Percentiles rank a stretch among this genome's conserved stretches.
Conservation (phyloP, 2,113 vertebrate species). For the Epinephelus lanceolatus region DNA sequence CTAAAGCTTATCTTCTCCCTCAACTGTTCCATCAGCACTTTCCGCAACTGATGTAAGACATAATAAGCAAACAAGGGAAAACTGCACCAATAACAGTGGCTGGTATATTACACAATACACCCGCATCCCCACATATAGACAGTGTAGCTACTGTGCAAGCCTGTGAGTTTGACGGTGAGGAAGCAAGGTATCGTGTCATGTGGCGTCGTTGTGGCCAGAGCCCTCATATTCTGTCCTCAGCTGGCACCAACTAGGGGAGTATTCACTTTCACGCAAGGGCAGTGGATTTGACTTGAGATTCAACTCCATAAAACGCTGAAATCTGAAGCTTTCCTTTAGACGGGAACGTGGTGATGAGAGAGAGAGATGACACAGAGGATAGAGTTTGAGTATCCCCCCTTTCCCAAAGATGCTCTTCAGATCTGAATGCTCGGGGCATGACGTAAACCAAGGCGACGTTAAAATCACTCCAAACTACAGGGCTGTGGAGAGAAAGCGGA, state of each 20-base stretch:
- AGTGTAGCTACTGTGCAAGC: constrained; percentile 32
- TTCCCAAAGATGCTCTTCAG: constrained; percentile 55
- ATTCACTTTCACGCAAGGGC: constrained; percentile 58
- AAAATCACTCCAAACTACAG: constrained; percentile 43
- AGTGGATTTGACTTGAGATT: constrained; percentile 6
- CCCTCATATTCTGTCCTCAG: constrained; percentile 30
- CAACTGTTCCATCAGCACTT: constrained; percentile 68
- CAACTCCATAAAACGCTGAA: neutral
- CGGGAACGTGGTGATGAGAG: constrained; percentile 15
- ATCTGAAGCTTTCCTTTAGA: constrained; percentile 34
- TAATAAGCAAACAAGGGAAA: constrained; percentile 60
- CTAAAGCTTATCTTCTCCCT: constrained; percentile 37
- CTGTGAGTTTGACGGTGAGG: constrained; percentile 9
- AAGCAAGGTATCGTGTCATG: neutral
- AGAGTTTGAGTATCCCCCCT: constrained; percentile 15
- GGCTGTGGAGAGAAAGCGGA: constrained; percentile 12
- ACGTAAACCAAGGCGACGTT: neutral
- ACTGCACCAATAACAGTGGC: constrained; percentile 64
- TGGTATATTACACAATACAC: constrained; percentile 25
- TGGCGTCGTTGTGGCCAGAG: constrained; percentile 36
- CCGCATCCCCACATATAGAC: constrained; percentile 13
- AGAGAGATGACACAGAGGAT: constrained; percentile 37
- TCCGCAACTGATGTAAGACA: constrained; percentile 48
- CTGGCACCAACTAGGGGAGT: constrained; percentile 45
- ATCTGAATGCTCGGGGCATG: constrained; percentile 22